A percentile compares a stretch with the other conserved stretches of the same genome.
Evolutionary conservation across 2,113 vertebrate species (phyloP).

Genomic region (Ptilorrhoa leucosticta): DNA sequence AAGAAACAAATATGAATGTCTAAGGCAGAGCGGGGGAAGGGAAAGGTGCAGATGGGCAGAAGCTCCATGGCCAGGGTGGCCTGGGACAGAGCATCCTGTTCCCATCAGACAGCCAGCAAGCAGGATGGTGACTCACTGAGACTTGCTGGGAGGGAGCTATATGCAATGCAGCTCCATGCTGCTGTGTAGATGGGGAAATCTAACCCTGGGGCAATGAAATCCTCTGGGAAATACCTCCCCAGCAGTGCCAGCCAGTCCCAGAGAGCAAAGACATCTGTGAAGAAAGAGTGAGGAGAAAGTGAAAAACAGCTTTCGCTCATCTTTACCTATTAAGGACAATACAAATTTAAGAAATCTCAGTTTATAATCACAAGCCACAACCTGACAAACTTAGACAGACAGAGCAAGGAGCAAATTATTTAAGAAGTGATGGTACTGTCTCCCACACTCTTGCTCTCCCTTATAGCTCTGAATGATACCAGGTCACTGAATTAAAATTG

Average conservation of each 20-base stretch:
- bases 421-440: background rate
- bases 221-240: background rate
- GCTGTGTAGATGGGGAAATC: background rate
- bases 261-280: background rate
- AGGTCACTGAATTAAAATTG: background rate
- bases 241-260: background rate
- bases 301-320: background rate
- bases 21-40: background rate
- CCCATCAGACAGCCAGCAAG: background rate
- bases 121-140: background rate
- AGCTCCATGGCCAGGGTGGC: background rate
- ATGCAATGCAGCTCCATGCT: background rate
- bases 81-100: background rate
- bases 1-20: background rate
- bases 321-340: constrained; percentile 31
- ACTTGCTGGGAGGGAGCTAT: background rate
- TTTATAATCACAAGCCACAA: background rate
- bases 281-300: background rate
- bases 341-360: constrained; percentile 17
- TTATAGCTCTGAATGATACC: background rate
- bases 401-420: constrained; percentile 35
- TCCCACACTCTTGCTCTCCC: background rate
- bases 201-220: background rate
- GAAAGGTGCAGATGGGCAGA: background rate
- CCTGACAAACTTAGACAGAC: constrained; percentile 47